Conservation (phyloP, 2,888 invertebrate species). For the Yponomeuta sedellus region DNA sequence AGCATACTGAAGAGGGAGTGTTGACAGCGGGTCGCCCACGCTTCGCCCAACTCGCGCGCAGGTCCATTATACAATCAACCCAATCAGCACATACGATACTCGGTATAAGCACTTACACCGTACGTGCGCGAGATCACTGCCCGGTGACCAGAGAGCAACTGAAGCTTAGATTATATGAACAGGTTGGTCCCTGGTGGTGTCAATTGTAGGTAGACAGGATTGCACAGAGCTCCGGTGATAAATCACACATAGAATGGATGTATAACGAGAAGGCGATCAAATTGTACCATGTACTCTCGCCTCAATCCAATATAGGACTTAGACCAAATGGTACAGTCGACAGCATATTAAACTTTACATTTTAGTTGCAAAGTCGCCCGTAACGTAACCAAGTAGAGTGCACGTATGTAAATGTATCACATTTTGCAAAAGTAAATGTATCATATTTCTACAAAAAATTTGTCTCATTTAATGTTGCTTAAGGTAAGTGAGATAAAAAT, state of each 20-base stretch:
- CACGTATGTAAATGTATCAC: too few species aligned
- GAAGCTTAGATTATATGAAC: background rate
- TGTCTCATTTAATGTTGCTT: too few species aligned
- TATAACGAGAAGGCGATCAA: background rate
- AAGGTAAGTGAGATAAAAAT: too few species aligned
- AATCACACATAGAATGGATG: background rate
- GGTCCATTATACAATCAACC: constrained; percentile 69
- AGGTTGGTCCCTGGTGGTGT: background rate
- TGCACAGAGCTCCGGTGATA: background rate
- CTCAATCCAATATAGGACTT: background rate
- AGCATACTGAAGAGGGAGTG: background rate
- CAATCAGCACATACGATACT: constrained; percentile 59
- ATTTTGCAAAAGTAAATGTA: too few species aligned
- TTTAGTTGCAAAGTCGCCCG: too few species aligned
- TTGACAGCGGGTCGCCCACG: constrained; percentile 67
- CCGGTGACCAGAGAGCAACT: background rate
- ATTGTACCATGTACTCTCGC: background rate
- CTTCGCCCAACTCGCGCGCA: constrained; percentile 39
- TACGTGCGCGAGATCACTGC: background rate
- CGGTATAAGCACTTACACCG: constrained; percentile 9
- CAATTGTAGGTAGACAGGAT: background rate
- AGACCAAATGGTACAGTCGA: too few species aligned
- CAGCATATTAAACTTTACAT: too few species aligned
- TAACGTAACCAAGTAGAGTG: too few species aligned
- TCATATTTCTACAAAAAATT: too few species aligned